Percentiles rank a stretch among this genome's conserved stretches.
Evolutionary conservation across 2,888 invertebrate species (phyloP).

Genomic region (Trypoxylon attenuatum): DNA sequence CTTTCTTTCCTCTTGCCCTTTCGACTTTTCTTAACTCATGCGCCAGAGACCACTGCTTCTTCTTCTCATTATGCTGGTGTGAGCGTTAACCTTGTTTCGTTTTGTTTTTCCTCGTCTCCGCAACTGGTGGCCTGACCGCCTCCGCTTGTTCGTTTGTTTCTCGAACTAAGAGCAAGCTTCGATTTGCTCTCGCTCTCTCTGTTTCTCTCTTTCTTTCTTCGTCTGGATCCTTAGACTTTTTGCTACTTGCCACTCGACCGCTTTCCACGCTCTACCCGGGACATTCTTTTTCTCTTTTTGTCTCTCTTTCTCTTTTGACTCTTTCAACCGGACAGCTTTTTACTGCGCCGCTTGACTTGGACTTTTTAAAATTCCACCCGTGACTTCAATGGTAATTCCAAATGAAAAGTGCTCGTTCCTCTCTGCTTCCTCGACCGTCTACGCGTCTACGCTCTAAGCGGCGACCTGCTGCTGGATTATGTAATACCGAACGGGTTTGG

Average conservation of each 20-base stretch:
- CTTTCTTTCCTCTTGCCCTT: background rate
- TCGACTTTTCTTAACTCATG: background rate
- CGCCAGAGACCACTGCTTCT: too few species aligned
- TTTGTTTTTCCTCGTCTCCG: background rate
- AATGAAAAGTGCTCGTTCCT: too few species aligned
- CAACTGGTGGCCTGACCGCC: background rate
- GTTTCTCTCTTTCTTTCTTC: background rate
- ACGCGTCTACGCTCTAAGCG: too few species aligned
- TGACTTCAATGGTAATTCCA: too few species aligned
- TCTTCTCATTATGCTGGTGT: background rate
- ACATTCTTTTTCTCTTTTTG: background rate
- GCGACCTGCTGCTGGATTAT: too few species aligned
- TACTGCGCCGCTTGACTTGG: background rate
- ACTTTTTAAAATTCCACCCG: too few species aligned
- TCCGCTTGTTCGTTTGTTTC: background rate
- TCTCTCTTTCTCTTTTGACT: too few species aligned
- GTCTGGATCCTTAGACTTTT: background rate
- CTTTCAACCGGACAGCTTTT: background rate
- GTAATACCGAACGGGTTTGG: too few species aligned
- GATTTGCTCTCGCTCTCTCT: conserved; percentile 1
- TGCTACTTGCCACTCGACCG: background rate
- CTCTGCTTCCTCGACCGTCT: too few species aligned
- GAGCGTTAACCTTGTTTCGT: too few species aligned
- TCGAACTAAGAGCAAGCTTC: background rate
- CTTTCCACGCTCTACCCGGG: background rate